Evolutionary conservation across 2,888 invertebrate species (phyloP), one percentile per base, ranked within the genome.

Genomic region (Leptinotarsa peninsularis): DNA sequence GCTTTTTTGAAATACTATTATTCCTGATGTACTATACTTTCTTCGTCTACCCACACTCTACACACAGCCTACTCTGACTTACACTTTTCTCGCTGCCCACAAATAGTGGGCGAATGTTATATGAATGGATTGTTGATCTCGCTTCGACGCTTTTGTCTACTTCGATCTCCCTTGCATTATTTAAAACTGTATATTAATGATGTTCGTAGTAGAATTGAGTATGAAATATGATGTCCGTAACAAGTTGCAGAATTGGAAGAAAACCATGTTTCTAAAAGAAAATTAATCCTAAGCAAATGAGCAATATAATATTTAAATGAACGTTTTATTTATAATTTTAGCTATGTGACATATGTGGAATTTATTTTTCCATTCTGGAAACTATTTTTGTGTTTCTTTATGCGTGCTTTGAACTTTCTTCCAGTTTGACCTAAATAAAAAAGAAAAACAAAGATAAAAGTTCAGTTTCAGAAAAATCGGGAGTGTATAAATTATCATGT

Each of bases 21-120:
- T 74, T 77, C 73, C 79, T 67, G 77, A 76, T 74, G 71, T 66
- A 72, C 73, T 56, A 71, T 71, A 76, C 72, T 77, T 76, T 76
- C 71, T 67, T 54, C 73, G 21, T 74, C 77, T 67, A 73, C 76
- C 78, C 76, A 79, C 79, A 21, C 49, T 71, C 21, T 70, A 63
- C 63, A 67, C 27, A 58, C 78, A 67, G 66, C 76, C 74, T 72
- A 76, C 78, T 78, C 71, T 54, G 74, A 72, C 71, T 74, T 74
- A 72, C 69, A 74, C 74, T 74, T 73, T 74, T 73, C 60, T 67
- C 70, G 68, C 76, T 68, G 58, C 76, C 76, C 73, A 76, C 76
- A 54, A 33, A 49, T 54, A 58, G 72, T 74, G 74, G 74, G 76
- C 74, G 74, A 66, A 56, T 18, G 43, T 67, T 73, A 70, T 43